A percentile compares a stretch with the other conserved stretches of the same genome.
Conservation (phyloP, 2,888 invertebrate genomes). For the Acrobasis suavella region DNA sequence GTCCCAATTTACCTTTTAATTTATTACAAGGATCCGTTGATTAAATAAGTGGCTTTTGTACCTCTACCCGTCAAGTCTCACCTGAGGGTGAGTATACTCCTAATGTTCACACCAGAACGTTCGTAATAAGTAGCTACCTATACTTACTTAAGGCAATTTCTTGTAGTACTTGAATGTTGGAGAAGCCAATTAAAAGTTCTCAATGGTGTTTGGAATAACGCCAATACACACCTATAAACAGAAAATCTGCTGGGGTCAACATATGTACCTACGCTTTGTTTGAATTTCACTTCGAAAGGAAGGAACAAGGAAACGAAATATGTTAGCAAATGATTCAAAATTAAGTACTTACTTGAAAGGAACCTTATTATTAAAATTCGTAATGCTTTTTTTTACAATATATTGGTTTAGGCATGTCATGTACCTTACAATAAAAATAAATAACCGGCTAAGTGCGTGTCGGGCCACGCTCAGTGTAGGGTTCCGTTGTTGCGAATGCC, state of each 20-base stretch:
- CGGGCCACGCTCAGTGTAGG: too few species aligned
- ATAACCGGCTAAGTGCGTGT: too few species aligned
- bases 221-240: slow-evolving; percentile 34
- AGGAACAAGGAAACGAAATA: too few species aligned
- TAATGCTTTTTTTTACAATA: too few species aligned
- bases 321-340: too few species aligned
- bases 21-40: neutral
- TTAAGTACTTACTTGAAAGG: too few species aligned
- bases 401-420: too few species aligned
- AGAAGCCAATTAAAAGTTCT: slow-evolving; percentile 61
- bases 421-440: too few species aligned
- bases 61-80: neutral
- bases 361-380: too few species aligned
- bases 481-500: too few species aligned
- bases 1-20: neutral
- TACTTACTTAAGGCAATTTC: slow-evolving; percentile 33
- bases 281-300: too few species aligned
- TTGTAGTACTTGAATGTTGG: slow-evolving; percentile 43
- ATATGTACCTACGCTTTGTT: too few species aligned
- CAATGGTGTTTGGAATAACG: slow-evolving; percentile 53
- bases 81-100: neutral
- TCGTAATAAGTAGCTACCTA: slow-evolving; percentile 2
- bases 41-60: neutral
- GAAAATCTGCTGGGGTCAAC: neutral
- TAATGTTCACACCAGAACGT: slow-evolving; percentile 11